Evolutionary conservation across 2,797 vertebrate genomes (phyloP), one percentile per base, ranked within the genome.

Genomic region (Lepilemur ruficaudatus): DNA sequence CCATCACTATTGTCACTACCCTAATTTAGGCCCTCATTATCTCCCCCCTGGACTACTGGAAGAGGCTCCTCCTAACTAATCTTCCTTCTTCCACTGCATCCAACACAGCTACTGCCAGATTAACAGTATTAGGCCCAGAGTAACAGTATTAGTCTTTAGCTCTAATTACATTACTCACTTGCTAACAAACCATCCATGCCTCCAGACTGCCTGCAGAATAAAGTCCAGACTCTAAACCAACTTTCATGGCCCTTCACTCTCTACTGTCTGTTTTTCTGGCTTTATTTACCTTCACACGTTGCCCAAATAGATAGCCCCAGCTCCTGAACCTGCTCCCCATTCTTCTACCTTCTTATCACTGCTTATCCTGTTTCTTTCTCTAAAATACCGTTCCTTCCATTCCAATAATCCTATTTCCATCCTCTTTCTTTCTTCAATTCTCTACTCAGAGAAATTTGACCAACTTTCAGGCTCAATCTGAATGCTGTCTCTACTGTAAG

Each of bases 1-100:
- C 85, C 57, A 20, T 78, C 61, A 23, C 80, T 57, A 13, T 65
- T 88, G 89, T 81, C 38, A 7, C 70, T 25, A n/a, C 70, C 81
- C 73, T 89, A 52, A 92, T 65, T 84, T 55, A 88, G 73, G 76
- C 61, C 72, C 73, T 96, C 96, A 48, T 93, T 94, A 67, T 84
- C 95, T 97, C 91, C 52, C 88, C 88, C 52, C 85, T 87, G 79
- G 88, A 80, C 93, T 89, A 20, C 69, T 93, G 59, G 72, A 79
- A 69, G 90, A 90, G 55, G 55, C 25, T 67, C 28, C 48, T 93
- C 70, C 80, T 73, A 67, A 95, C 91, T 82, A 11, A 67, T 43
- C 90, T 87, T 93, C 38, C 69, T 38, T 86, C 59, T 91, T 57
- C 59, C 73, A 41, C 63, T 43, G 69, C 20, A 59, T 57, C 22